Base-by-base conservation (phyloP, 2,888 invertebrate genomes). In the Escarpia spicata region DNA sequence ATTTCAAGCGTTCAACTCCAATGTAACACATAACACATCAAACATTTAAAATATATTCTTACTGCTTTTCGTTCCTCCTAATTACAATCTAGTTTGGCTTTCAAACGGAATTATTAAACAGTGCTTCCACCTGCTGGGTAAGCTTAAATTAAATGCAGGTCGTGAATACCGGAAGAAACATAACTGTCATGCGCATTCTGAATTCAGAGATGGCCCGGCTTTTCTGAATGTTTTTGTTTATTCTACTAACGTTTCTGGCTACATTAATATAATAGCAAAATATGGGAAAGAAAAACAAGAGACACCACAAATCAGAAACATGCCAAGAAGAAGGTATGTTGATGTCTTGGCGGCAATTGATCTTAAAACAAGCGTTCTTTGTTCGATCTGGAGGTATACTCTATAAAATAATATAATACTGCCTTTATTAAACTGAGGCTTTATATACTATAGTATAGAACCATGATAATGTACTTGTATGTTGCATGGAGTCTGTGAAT, bases 261-360 rank as follows among this genome's bases (percentile, higher is more conserved):
- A 15, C 45, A 45, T 91, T 91, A 44, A 31, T 43, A 91, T 43
- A 37, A 75, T 52, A 92, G 15, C 10, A 31, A 92, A 90, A 26
- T 10, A 93, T 93, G 93, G 93, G 92, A 37, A 93, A 91, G 92
- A 93, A 93, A 91, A 90, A 92, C 60, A 93, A 93, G 91, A 93
- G 92, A 90, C 93, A 93, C 60, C 93, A 93, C 31, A 93, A 92
- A 60, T 92, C 93, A 37, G 93, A 93, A 43, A 92, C 75, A 45
- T 91, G 26, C 44, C 19, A 90, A 91, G 89, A 91, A 91, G 92
- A 45, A 58, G 19, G 93, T 60, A 43, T 89, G 75, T 43, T 91
- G 92, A 43, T 91, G 43, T 58, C 90, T 90, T 92, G 91, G 19
- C 45, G 9, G 43, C 43, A 37, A 43, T 58, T 92, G n/a, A n/a